Evolutionary conservation across 2,113 vertebrate species (phyloP).

Genomic region (Ancistrus triradiatus): DNA sequence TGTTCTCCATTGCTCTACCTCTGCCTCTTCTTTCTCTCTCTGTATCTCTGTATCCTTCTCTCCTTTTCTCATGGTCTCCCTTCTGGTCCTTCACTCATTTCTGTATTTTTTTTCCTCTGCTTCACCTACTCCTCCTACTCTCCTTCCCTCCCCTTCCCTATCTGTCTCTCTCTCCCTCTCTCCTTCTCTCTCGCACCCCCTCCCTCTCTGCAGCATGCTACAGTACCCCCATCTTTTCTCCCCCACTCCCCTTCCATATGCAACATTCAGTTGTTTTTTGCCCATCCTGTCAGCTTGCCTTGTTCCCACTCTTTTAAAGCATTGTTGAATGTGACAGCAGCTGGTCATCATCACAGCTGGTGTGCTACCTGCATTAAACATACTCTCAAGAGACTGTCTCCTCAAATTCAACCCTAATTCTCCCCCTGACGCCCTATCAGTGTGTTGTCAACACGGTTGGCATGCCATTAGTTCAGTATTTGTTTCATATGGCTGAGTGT

Average conservation of each 20-base stretch:
- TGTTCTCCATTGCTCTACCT: conserved; percentile 14
- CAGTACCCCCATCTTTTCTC: background rate
- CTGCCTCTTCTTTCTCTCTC: conserved; percentile 7
- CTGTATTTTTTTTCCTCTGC: conserved; percentile 15
- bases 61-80: conserved; percentile 11
- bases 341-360: conserved; percentile 3
- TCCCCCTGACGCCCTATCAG: background rate
- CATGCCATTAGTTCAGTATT: background rate
- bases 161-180: conserved; percentile 17
- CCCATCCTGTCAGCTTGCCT: conserved; percentile 21
- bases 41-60: background rate
- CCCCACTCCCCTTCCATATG: conserved; percentile 11
- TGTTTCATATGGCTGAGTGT: background rate
- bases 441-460: background rate
- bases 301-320: conserved; percentile 15
- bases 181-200: conserved; percentile 6
- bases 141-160: conserved; percentile 16
- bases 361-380: background rate
- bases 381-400: background rate
- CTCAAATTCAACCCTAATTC: background rate
- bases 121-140: conserved; percentile 26
- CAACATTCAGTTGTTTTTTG: conserved; percentile 30
- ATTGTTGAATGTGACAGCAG: conserved; percentile 12
- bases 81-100: background rate
- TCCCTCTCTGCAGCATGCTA: conserved; percentile 29